Conservation (phyloP, 2,888 invertebrate species). For the Sminthurides aquaticus region DNA sequence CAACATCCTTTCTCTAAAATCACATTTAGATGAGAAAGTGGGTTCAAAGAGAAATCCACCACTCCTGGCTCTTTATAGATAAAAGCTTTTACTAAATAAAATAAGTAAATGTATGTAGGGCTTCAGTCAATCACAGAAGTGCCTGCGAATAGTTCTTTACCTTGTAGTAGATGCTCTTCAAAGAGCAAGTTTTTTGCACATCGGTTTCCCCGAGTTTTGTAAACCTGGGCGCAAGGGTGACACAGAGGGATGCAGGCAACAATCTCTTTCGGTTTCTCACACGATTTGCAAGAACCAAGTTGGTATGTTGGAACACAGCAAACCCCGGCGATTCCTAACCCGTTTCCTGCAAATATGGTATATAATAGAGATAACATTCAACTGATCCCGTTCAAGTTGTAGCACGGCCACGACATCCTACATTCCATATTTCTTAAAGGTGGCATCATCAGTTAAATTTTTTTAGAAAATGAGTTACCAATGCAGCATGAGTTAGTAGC, state of each 20-base stretch:
- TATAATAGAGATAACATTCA: too few species aligned
- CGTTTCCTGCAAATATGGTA: neutral
- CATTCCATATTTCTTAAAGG: too few species aligned
- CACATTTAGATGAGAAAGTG: neutral
- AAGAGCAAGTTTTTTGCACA: neutral
- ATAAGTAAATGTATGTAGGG: too few species aligned
- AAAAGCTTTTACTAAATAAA: neutral
- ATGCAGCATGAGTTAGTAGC: too few species aligned
- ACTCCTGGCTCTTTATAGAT: neutral
- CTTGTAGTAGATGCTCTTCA: neutral
- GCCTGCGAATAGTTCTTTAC: neutral
- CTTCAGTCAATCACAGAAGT: too few species aligned
- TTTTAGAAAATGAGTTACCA: too few species aligned
- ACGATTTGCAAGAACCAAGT: neutral
- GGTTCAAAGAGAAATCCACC: neutral
- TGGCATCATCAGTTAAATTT: too few species aligned
- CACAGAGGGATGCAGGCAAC: slow-evolving; percentile 7
- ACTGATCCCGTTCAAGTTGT: too few species aligned
- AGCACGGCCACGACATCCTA: too few species aligned
- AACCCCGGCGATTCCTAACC: neutral
- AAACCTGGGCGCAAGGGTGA: slow-evolving; percentile 8
- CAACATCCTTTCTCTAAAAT: slow-evolving; percentile 6
- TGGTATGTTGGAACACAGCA: slow-evolving; percentile 13
- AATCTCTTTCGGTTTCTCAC: neutral
- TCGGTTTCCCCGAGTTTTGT: neutral